phyloP scores from a whole-genome alignment of 1,140 invertebrate genomes.

The Orchestia grillus region DNA sequence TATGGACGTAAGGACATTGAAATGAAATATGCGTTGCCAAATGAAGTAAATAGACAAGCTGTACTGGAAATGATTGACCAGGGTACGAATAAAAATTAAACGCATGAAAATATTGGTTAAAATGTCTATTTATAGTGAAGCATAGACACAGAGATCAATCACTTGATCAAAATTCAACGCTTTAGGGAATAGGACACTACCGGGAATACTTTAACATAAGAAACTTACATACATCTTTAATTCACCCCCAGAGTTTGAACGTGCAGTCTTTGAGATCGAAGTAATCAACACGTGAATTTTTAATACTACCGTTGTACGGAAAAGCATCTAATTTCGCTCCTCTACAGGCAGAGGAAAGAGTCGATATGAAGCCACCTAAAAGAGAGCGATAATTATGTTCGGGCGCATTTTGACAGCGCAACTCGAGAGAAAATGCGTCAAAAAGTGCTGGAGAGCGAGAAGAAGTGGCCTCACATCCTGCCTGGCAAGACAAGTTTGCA shows the following conservation, averaged over 20 bases:
- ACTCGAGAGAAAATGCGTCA: not conserved
- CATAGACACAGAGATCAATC: too few species aligned
- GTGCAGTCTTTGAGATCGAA: not conserved
- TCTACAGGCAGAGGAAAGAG: not conserved
- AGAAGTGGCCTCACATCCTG: not conserved
- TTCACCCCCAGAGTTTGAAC: not conserved
- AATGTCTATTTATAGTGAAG: not conserved
- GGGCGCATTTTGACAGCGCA: not conserved
- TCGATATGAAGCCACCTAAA: not conserved
- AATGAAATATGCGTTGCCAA: not conserved
- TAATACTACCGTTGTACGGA: not conserved
- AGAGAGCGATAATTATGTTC: not conserved
- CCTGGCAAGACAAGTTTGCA: not conserved
- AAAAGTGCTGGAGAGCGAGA: not conserved
- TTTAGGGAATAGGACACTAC: not conserved
- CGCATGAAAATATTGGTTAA: not conserved
- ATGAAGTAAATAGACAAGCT: not conserved
- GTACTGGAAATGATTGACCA: too few species aligned
- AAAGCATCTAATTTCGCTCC: not conserved
- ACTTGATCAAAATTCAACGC: too few species aligned
- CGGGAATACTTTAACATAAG: not conserved
- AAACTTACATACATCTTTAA: not conserved
- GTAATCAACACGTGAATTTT: not conserved
- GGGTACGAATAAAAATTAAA: not conserved
- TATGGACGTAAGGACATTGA: not conserved